phyloP scores from a whole-genome alignment of 2,888 invertebrate species.

The Calliphora vomitoria region DNA sequence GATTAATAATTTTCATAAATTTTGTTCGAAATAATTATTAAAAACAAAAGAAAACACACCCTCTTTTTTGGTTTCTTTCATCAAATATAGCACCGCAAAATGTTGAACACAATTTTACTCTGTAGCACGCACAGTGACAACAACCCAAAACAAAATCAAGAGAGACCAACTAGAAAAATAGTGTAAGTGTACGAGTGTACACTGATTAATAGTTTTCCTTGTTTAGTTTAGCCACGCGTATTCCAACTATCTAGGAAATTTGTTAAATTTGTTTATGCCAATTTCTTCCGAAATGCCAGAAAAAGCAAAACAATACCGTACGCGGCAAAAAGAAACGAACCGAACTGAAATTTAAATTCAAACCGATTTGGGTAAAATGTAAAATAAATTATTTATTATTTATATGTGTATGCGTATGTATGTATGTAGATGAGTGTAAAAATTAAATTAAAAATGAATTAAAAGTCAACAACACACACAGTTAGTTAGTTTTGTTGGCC shows the following conservation, averaged over 20 bases:
- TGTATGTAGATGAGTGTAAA: conserved; percentile 18
- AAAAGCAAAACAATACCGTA: conserved; percentile 47
- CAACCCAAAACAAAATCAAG: neutral
- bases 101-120: conserved; percentile 27
- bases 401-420: too few species aligned
- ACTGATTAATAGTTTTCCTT: conserved; percentile 20
- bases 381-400: neutral
- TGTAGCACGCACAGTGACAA: conserved; percentile 35
- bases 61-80: conserved; percentile 39
- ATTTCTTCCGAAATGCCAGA: conserved; percentile 37
- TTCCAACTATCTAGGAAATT: conserved; percentile 33
- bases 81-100: conserved; percentile 44
- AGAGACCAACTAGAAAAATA: conserved; percentile 44
- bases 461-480: conserved; percentile 46
- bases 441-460: conserved; percentile 45
- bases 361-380: conserved; percentile 10
- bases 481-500: conserved; percentile 51
- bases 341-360: conserved; percentile 17
- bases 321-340: neutral
- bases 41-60: conserved; percentile 61
- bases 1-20: neutral
- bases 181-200: neutral
- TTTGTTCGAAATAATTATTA: neutral
- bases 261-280: conserved; percentile 42
- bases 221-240: conserved; percentile 35